Percentiles rank a stretch among this genome's conserved stretches.
Evolutionary conservation across 1,140 invertebrate species (phyloP).

Genomic region (Akabosia matsudoensis): DNA sequence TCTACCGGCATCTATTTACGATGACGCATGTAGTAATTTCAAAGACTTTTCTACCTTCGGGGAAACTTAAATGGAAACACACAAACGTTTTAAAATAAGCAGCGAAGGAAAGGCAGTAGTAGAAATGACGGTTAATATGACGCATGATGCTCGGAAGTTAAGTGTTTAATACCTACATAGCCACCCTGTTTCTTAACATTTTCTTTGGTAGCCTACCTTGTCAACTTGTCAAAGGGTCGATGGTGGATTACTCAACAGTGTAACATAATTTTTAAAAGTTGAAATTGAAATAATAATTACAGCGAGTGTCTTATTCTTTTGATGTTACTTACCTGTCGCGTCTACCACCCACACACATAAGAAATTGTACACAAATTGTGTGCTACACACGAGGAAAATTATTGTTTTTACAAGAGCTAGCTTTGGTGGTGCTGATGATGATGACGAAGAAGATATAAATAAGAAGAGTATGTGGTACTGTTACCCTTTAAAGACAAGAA

Average conservation of each 20-base stretch:
- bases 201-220: not conserved
- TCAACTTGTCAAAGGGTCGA: not conserved
- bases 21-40: not conserved
- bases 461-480: not conserved
- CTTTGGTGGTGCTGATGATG: no score
- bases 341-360: not conserved
- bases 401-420: not conserved
- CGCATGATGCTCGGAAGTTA: not conserved
- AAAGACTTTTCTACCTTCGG: not conserved
- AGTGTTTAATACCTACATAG: not conserved
- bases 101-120: not conserved
- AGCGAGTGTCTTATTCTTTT: not conserved
- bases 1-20: constrained; percentile 18
- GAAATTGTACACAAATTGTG: not conserved
- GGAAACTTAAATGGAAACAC: not conserved
- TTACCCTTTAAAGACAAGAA: not conserved
- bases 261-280: not conserved
- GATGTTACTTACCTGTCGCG: not conserved
- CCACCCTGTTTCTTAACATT: not conserved
- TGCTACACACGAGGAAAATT: not conserved
- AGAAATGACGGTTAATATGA: not conserved
- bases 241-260: not conserved
- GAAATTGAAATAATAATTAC: not conserved
- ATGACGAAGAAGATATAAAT: no score
- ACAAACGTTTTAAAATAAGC: not conserved